Conservation (phyloP, 2,797 vertebrate species). For the Micrastur ruficollis region DNA sequence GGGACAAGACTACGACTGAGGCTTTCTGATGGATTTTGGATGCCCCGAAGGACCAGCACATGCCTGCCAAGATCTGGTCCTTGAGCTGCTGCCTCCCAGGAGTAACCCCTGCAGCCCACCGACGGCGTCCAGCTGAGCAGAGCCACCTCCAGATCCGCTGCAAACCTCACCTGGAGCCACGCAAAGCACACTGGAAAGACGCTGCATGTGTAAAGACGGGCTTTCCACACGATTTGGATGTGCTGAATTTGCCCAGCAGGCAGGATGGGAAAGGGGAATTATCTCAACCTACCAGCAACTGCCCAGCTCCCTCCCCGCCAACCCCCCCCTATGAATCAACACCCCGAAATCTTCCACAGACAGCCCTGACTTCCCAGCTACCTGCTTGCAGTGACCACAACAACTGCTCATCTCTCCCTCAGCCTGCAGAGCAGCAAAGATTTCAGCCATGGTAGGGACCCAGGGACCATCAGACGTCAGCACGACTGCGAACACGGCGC, state of each 20-base stretch:
- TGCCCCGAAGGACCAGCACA: background rate
- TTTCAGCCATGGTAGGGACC: background rate
- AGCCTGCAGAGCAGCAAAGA: background rate
- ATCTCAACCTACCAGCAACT: background rate
- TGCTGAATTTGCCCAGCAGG: background rate
- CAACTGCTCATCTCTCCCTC: background rate
- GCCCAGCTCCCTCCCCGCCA: background rate
- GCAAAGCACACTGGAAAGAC: background rate
- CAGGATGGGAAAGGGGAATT: background rate
- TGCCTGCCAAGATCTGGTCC: background rate
- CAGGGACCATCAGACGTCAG: background rate
- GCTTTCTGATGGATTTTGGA: background rate
- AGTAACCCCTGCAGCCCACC: background rate
- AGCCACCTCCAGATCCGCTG: background rate
- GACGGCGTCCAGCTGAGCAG: background rate
- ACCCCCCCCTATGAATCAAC: background rate
- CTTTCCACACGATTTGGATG: background rate
- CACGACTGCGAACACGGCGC: fast-evolving
- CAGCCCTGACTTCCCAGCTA: background rate
- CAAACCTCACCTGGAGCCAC: background rate
- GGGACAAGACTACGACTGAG: background rate
- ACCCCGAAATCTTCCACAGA: background rate
- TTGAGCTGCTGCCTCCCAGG: background rate
- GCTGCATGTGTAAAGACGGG: fast-evolving
- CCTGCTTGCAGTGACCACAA: background rate